Evolutionary conservation across 2,113 vertebrate species (phyloP).

Genomic region (Eupsittula cactorum): DNA sequence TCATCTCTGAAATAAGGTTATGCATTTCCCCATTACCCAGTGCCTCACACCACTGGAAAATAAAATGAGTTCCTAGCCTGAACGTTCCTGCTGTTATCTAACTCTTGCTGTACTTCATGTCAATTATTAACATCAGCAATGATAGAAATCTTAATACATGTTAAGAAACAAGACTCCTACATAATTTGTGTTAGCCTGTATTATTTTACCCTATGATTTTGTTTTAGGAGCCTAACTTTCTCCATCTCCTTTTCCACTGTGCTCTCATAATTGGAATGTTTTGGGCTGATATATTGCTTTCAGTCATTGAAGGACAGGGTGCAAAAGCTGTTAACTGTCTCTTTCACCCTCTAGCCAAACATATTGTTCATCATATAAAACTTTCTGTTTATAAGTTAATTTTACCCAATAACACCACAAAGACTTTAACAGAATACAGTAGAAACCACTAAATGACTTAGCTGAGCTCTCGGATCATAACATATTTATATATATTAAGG

Average conservation of each 20-base stretch:
- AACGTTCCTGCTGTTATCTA: constrained; percentile 61
- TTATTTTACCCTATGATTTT: constrained; percentile 27
- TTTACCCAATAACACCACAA: background rate
- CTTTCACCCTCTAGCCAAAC: background rate
- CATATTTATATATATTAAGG: background rate
- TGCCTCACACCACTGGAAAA: constrained; percentile 36
- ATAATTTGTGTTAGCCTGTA: constrained; percentile 44
- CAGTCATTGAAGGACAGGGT: background rate
- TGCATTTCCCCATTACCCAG: constrained; percentile 5
- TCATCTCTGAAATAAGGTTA: background rate
- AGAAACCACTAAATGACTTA: background rate
- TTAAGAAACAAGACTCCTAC: constrained; percentile 46
- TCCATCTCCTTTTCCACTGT: background rate
- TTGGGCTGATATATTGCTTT: background rate
- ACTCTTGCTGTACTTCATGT: constrained; percentile 55
- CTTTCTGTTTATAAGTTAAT: background rate
- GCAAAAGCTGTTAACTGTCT: background rate
- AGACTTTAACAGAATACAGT: background rate
- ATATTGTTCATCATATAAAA: background rate
- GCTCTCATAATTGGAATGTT: background rate
- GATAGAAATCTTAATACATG: constrained; percentile 71
- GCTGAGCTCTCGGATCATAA: background rate
- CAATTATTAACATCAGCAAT: constrained; percentile 74
- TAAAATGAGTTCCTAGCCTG: constrained; percentile 32
- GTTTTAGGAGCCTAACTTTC: background rate